phyloP scores from a whole-genome alignment of 2,797 vertebrate genomes.

The Xiphorhynchus erythropygius region DNA sequence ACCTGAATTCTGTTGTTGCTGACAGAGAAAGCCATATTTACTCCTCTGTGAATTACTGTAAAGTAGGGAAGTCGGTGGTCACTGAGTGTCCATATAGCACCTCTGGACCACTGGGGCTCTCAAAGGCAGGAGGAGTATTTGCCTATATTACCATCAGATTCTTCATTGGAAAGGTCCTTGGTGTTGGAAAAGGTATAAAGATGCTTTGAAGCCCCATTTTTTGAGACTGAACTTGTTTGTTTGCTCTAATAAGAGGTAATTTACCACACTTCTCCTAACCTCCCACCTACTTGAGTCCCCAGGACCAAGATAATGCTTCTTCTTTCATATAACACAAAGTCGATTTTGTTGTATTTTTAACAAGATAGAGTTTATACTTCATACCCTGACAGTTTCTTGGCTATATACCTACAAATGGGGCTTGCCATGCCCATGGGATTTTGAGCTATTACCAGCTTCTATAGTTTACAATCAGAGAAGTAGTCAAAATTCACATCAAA shows the following conservation, averaged over 20 bases:
- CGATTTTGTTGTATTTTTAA: background rate
- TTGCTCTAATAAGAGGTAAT: background rate
- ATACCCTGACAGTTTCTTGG: background rate
- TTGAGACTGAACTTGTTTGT: background rate
- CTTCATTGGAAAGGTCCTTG: background rate
- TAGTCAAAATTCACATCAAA: background rate
- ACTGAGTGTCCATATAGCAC: accelerated
- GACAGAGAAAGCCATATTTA: background rate
- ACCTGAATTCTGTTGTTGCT: background rate
- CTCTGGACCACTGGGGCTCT: background rate
- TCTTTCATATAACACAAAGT: background rate
- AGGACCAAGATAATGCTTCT: background rate
- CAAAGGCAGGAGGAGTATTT: background rate
- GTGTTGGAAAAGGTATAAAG: background rate
- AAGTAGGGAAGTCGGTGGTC: background rate
- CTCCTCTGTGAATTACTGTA: background rate
- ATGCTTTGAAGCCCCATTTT: background rate
- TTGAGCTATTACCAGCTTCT: background rate
- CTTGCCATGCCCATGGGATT: accelerated
- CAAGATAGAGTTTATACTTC: background rate
- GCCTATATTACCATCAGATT: background rate
- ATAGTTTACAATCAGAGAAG: background rate
- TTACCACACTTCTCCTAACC: background rate
- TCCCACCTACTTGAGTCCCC: background rate
- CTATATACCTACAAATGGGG: accelerated